Evolutionary conservation across 2,888 invertebrate species (phyloP), one percentile per base, ranked within the genome.

Genomic region (Lycocerus yunnanus): DNA sequence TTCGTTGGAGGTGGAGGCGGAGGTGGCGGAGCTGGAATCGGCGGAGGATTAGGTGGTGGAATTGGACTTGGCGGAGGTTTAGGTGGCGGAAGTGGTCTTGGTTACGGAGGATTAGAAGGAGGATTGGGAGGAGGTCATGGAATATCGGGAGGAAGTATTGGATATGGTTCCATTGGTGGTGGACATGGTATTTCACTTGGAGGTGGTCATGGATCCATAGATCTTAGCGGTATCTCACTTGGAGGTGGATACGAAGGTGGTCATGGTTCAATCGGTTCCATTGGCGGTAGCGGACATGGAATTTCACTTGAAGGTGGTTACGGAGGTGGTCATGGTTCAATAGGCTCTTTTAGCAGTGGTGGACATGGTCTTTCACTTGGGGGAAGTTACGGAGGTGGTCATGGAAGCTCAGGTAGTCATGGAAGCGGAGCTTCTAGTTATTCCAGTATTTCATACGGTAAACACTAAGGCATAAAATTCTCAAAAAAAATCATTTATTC

Each of bases 361-460:
- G 77, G 76, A 11, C 24, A 71, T 20, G 74, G 73, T 6, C 15
- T 15, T 21, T 66, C 70, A 3, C 75, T 73, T 14, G 74, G 76
- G 9, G 11, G 59, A n/a, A 81, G 85, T 68, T 60, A 60, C 79
- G 15, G 81, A 80, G 65, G 82, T 77, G n/a, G 80, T 76, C 9
- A 80, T 77, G 68, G 81, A 78, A n/a, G n/a, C n/a, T n/a, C n/a
- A n/a, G 67, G 81, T 78, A 73, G 80, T 73, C 72, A 79, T 77
- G 81, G 81, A 71, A 82, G 79, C 72, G 80, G 81, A 21, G 80
- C 81, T 69, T 79, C 80, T 60, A 82, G 84, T 75, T 85, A 81
- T 68, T 79, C 83, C 69, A 84, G 82, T 75, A 80, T 84, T 74
- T 82, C 83, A 70, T 70, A 84, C 75, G 84, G 84, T 67, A 82